Percentiles rank a stretch among this genome's conserved stretches.
Conservation (phyloP, 2,888 invertebrate species). For the Drosophila hamatofila region DNA sequence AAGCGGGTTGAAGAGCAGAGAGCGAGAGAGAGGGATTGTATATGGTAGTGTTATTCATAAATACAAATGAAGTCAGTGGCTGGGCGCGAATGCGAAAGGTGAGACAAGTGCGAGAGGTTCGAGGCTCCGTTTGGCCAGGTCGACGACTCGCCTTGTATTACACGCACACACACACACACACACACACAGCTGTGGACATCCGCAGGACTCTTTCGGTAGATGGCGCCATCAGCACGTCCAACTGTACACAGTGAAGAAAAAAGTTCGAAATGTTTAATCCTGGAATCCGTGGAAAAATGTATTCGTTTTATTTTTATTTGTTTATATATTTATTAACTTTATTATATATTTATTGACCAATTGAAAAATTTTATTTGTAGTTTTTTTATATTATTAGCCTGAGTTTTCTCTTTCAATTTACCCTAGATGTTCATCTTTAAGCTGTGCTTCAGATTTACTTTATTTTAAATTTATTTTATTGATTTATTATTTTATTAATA, state of each 20-base stretch:
- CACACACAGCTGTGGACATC: too few relatives aligned
- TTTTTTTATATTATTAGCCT: too few relatives aligned
- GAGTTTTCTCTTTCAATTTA: too few relatives aligned
- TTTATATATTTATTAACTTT: too few relatives aligned
- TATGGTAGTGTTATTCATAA: slow-evolving; percentile 53
- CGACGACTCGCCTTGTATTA: slow-evolving; percentile 33
- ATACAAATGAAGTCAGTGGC: slow-evolving; percentile 64
- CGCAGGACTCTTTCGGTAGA: neutral
- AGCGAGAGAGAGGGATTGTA: neutral
- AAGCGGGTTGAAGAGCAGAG: neutral
- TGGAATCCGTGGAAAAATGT: neutral
- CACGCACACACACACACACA: neutral
- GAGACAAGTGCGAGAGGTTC: slow-evolving; percentile 21
- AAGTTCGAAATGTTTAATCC: neutral
- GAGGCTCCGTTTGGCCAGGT: slow-evolving; percentile 23
- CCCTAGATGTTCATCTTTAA: too few relatives aligned
- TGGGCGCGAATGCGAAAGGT: slow-evolving; percentile 35
- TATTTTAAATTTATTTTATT: neutral
- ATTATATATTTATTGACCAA: too few relatives aligned
- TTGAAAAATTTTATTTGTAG: too few relatives aligned
- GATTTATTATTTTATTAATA: neutral
- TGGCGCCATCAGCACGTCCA: neutral
- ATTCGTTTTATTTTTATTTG: too few relatives aligned
- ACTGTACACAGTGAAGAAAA: neutral
- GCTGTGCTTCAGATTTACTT: neutral